Evolutionary conservation across 2,888 invertebrate species (phyloP), one percentile per base, ranked within the genome.

Genomic region (Ligdia adustata): DNA sequence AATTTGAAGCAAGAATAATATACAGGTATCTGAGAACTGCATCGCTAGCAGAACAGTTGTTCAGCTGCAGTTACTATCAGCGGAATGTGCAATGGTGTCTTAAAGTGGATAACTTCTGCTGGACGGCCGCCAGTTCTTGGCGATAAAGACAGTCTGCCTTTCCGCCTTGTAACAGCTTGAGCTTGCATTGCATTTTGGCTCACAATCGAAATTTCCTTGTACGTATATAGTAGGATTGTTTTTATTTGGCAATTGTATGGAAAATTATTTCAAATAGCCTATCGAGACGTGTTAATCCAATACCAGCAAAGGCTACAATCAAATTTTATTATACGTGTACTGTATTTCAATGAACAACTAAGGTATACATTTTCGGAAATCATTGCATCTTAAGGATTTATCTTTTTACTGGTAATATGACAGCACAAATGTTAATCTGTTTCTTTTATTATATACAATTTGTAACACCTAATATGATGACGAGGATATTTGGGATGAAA

Each of bases 41-140:
- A 35, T 12, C 16, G 11, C 18, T 13, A 41, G 26, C 22, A 2
- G 29, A 33, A 38, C 35, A 41, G 37, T 44, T 41, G 29, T 35
- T 40, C 39, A 28, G 27, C 27, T 33, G 16, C 15, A 27, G 7
- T 20, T 18, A 54, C 48, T 49, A 55, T 48, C 54, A 52, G 44
- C 44, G 43, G 61, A 56, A 59, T 63, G 64, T 64, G 70, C 71
- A 70, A 73, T 76, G 72, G 69, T 74, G 75, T 75, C 70, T 74
- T 66, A 69, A 74, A 77, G 72, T 71, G 75, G 72, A 71, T 77
- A 77, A 78, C 66, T 77, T 67, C 57, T 42, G 52, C 64, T 82
- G 82, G 74, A 59, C 58, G 57, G 32, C 43, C 54, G 80, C 81
- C 79, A 81, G 72, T 61, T 62, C 60, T 48, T 52, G 52, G 58